Conservation (phyloP, 2,113 vertebrate genomes). For the Oryzias celebensis region DNA sequence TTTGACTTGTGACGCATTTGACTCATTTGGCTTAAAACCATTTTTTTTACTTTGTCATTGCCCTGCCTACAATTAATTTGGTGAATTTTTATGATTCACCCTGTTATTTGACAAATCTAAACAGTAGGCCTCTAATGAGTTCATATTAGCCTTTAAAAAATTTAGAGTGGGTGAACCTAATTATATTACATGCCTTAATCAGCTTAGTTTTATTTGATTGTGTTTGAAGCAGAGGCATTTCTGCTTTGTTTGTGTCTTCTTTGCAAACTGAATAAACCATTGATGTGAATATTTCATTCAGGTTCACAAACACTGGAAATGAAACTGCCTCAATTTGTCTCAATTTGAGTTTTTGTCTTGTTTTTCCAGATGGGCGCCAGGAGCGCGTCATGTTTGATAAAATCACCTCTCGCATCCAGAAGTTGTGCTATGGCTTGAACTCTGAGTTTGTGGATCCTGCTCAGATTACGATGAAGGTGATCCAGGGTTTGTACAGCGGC, state of each 20-base stretch:
- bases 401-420: constrained; percentile 97
- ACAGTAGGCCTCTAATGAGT: too few relatives aligned
- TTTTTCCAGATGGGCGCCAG: constrained; percentile 88
- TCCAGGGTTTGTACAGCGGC: constrained; percentile 94
- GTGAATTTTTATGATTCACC: too few relatives aligned
- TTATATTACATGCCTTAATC: not conserved
- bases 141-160: too few relatives aligned
- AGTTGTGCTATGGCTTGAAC: constrained; percentile 96
- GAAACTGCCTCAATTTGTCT: not conserved
- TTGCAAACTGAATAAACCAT: not conserved
- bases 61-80: too few relatives aligned
- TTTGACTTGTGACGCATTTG: too few relatives aligned
- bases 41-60: too few relatives aligned
- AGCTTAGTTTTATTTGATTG: not conserved
- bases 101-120: too few relatives aligned
- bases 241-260: not conserved
- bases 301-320: not conserved
- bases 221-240: not conserved
- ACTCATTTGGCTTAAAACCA: too few relatives aligned
- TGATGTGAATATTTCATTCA: not conserved
- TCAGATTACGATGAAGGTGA: constrained; percentile 99
- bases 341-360: not conserved
- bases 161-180: too few relatives aligned
- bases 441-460: constrained; percentile 93
- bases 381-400: constrained; percentile 99